Percentiles rank a stretch among this genome's conserved stretches.
phyloP scores from a whole-genome alignment of 2,797 vertebrate genomes.

The Melanotaenia pygmaea region DNA sequence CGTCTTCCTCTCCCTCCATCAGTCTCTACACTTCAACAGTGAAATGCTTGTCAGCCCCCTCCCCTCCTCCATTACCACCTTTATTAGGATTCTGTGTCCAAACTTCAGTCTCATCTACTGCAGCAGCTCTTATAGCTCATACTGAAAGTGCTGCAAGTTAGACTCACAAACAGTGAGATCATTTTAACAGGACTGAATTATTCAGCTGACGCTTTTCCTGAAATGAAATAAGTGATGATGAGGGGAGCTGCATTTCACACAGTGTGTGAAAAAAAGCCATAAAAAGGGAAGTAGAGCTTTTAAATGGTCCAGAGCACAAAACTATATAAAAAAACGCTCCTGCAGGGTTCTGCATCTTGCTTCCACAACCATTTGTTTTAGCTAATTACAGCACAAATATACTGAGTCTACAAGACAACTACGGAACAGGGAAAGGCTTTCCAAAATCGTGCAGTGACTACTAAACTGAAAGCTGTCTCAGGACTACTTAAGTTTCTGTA shows the following conservation, averaged over 20 bases:
- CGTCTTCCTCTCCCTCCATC: conserved; percentile 12
- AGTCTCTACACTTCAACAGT: conserved; percentile 66
- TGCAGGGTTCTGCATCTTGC: conserved; percentile 19
- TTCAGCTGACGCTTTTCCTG: neutral
- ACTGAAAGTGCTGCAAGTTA: neutral
- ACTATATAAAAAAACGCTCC: neutral
- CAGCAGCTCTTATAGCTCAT: conserved; percentile 5
- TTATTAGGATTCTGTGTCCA: conserved; percentile 78
- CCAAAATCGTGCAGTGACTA: neutral
- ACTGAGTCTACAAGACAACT: neutral
- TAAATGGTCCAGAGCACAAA: conserved; percentile 23
- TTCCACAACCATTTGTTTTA: neutral
- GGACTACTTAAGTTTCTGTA: neutral
- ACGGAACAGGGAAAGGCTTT: neutral
- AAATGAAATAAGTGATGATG: neutral
- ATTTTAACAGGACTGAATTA: neutral
- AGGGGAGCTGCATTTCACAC: too few species aligned
- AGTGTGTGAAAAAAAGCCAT: too few species aligned
- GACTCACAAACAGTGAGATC: neutral
- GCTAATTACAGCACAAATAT: neutral
- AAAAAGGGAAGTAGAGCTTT: neutral
- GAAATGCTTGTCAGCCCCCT: conserved; percentile 75
- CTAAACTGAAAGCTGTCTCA: neutral
- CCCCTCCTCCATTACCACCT: conserved; percentile 39
- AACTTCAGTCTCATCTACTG: conserved; percentile 35